These are phyloP conservation scores for Paradoxurus hermaphroditus DNA, from an alignment of 2,113 vertebrate genomes.

Conservation along the genomic window DNA sequence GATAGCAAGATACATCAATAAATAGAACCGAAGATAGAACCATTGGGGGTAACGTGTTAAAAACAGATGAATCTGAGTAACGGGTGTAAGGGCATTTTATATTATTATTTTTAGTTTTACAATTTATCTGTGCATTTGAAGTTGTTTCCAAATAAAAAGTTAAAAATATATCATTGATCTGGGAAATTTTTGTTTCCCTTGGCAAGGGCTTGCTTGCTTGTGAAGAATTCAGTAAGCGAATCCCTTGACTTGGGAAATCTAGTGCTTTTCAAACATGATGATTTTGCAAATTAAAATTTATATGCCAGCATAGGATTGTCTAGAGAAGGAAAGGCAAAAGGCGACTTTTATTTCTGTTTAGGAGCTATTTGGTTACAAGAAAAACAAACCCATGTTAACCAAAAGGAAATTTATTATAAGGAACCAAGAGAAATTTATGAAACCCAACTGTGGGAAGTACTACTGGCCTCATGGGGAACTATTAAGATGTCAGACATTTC, in stretches of 20 bases:
- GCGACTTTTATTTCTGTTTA: slow-evolving; percentile 49
- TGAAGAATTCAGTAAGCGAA: slow-evolving; percentile 34
- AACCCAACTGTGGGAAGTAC: background rate
- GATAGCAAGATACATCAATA: background rate
- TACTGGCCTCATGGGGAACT: background rate
- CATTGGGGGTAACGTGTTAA: background rate
- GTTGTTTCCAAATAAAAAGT: slow-evolving; percentile 31
- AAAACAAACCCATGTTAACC: slow-evolving; percentile 32
- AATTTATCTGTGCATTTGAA: slow-evolving; percentile 10
- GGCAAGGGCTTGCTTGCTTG: background rate
- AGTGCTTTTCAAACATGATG: slow-evolving; percentile 45
- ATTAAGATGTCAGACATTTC: background rate
- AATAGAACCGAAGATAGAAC: background rate
- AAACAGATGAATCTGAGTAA: background rate
- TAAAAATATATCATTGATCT: slow-evolving; percentile 33
- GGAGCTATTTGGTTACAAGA: slow-evolving; percentile 41
- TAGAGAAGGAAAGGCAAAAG: slow-evolving; percentile 27
- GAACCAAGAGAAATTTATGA: slow-evolving; percentile 34
- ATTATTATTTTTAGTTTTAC: slow-evolving; percentile 4
- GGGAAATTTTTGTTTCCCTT: slow-evolving; percentile 44
- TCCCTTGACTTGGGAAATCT: slow-evolving; percentile 18
- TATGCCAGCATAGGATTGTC: background rate
- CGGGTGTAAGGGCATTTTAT: background rate
- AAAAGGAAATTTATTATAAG: slow-evolving; percentile 35
- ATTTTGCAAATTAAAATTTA: slow-evolving; percentile 16